A percentile compares a stretch with the other conserved stretches of the same genome.
Conservation (phyloP, 2,797 vertebrate genomes). For the Scomberomorus guttatus region DNA sequence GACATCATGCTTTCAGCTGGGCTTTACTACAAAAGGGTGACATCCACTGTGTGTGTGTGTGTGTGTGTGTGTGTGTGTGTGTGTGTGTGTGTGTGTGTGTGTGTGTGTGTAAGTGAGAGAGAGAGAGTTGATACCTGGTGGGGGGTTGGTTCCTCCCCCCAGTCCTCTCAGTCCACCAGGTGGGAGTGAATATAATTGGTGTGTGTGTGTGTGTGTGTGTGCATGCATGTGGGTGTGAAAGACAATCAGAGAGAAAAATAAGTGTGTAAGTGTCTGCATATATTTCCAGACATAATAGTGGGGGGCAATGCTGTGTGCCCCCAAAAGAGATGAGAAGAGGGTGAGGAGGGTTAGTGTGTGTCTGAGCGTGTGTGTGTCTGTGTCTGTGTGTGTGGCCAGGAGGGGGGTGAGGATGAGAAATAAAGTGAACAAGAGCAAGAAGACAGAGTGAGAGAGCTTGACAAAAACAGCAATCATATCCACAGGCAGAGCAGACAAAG, state of each 20-base stretch:
- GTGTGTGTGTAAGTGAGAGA: background rate
- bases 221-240: constrained; percentile 47
- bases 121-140: constrained; percentile 42
- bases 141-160: constrained; percentile 34
- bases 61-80: constrained; percentile 23
- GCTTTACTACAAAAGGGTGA: constrained; percentile 62
- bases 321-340: constrained; percentile 30
- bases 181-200: constrained; percentile 75
- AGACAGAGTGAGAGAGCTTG: constrained; percentile 32
- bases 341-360: constrained; percentile 13
- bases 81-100: constrained; percentile 6
- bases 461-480: constrained; percentile 56
- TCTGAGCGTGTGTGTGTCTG: background rate
- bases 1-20: constrained; percentile 83
- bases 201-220: constrained; percentile 41
- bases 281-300: constrained; percentile 50
- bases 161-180: constrained; percentile 60
- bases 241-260: constrained; percentile 46
- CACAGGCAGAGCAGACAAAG: constrained; percentile 52
- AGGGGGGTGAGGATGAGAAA: background rate
- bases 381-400: background rate
- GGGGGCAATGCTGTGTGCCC: constrained; percentile 29
- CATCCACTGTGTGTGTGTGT: constrained; percentile 50
- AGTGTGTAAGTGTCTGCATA: constrained; percentile 48
- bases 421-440: constrained; percentile 25